Conservation (phyloP, 2,113 vertebrate species). For the Lasiurus cinereus region DNA sequence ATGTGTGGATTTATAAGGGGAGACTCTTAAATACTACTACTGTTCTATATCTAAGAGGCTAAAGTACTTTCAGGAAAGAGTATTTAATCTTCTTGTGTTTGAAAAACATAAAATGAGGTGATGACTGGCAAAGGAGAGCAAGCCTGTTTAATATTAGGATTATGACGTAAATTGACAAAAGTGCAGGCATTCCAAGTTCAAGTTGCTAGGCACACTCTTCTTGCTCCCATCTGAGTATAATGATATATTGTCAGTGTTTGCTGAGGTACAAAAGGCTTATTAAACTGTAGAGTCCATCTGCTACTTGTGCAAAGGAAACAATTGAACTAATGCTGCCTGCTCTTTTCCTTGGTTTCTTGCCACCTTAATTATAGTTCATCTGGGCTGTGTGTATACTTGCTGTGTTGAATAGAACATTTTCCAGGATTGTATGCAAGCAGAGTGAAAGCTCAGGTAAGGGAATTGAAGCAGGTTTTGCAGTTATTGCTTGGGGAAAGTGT, state of each 20-base stretch:
- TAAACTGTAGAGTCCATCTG: slow-evolving; percentile 66
- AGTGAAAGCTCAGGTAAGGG: slow-evolving; percentile 38
- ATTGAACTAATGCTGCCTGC: slow-evolving; percentile 27
- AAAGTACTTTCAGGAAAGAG: slow-evolving; percentile 65
- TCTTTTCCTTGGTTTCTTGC: slow-evolving; percentile 68
- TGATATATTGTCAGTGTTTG: slow-evolving; percentile 52
- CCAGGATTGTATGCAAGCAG: slow-evolving; percentile 23
- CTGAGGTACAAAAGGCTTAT: slow-evolving; percentile 59
- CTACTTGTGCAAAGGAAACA: slow-evolving; percentile 62
- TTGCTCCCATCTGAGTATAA: slow-evolving; percentile 50
- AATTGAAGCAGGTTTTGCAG: slow-evolving; percentile 28
- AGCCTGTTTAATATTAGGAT: slow-evolving; percentile 78
- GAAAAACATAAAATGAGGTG: slow-evolving; percentile 73
- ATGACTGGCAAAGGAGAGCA: slow-evolving; percentile 67
- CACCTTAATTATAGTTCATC: slow-evolving; percentile 66
- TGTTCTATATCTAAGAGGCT: slow-evolving; percentile 59
- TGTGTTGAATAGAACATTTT: slow-evolving; percentile 55
- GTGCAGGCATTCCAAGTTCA: slow-evolving; percentile 48
- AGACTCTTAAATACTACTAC: slow-evolving; percentile 73
- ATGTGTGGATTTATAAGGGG: slow-evolving; percentile 57
- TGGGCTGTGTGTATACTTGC: slow-evolving; percentile 29
- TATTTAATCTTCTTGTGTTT: slow-evolving; percentile 73
- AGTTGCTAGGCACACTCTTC: slow-evolving; percentile 64
- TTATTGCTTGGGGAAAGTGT: not conserved
- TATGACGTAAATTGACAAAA: slow-evolving; percentile 65